Conservation (phyloP, 2,797 vertebrate species). For the Huso huso region DNA sequence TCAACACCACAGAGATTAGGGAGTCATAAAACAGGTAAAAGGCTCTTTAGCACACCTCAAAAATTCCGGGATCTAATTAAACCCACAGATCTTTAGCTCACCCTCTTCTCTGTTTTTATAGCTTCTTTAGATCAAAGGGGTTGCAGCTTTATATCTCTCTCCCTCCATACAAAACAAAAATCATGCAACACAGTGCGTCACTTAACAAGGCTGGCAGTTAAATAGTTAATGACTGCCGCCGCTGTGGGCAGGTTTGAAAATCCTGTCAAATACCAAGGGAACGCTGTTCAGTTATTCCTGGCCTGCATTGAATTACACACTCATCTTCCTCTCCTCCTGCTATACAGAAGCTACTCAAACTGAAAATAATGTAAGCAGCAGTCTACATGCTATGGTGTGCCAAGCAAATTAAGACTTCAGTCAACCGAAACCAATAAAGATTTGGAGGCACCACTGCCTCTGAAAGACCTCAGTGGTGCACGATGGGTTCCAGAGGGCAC, state of each 20-base stretch:
- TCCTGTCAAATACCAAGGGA: slow-evolving; percentile 26
- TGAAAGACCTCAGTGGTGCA: slow-evolving; percentile 2
- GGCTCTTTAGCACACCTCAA: too few relatives aligned
- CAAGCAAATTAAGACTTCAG: slow-evolving; percentile 9
- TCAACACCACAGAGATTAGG: too few relatives aligned
- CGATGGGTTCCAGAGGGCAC: too few relatives aligned
- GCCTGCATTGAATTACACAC: slow-evolving; percentile 9
- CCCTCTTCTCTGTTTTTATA: too few relatives aligned
- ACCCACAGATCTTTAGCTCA: too few relatives aligned
- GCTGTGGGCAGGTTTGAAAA: slow-evolving; percentile 28
- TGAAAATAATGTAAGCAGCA: slow-evolving; percentile 4
- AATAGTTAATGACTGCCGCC: slow-evolving; percentile 7
- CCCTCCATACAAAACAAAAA: slow-evolving; percentile 11
- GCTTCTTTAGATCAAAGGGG: too few relatives aligned
- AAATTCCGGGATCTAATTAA: too few relatives aligned
- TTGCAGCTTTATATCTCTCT: slow-evolving; percentile 3
- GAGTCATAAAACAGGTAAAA: too few relatives aligned
- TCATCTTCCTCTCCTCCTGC: slow-evolving; percentile 10
- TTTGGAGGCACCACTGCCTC: slow-evolving; percentile 3
- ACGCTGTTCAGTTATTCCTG: too few relatives aligned
- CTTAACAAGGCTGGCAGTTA: slow-evolving; percentile 12
- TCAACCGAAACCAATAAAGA: slow-evolving; percentile 10
- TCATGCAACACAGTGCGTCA: slow-evolving; percentile 6
- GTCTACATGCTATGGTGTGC: not conserved
- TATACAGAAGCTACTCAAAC: not conserved